Percentiles rank a stretch among this genome's conserved stretches.
These are phyloP conservation scores for Sebastes cheni DNA, from an alignment of 2,797 vertebrate species.

Conservation along the genomic window DNA sequence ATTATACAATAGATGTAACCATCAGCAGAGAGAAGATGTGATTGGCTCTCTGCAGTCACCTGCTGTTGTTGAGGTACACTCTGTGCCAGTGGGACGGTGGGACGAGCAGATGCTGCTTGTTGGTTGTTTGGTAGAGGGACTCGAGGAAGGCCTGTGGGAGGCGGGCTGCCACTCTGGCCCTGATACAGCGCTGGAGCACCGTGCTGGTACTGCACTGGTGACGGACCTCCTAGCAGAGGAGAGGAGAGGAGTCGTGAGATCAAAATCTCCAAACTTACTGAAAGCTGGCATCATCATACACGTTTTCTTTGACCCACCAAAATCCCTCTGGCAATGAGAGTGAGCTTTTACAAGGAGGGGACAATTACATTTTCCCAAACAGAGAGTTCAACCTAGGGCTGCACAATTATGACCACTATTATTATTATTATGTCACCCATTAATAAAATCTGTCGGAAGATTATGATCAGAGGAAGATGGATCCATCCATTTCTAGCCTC, in stretches of 20 bases:
- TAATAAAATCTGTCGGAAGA: not conserved
- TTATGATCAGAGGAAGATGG: not conserved
- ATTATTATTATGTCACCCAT: too few species aligned
- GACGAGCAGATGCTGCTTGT: conserved; percentile 66
- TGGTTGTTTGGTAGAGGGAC: conserved; percentile 77
- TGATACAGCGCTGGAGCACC: conserved; percentile 84
- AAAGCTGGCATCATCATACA: not conserved
- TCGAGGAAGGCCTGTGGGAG: conserved; percentile 86
- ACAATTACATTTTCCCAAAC: too few species aligned
- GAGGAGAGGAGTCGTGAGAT: not conserved
- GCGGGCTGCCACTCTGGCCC: conserved; percentile 89
- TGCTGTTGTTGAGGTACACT: conserved; percentile 83
- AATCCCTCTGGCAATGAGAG: not conserved
- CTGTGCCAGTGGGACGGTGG: conserved; percentile 67
- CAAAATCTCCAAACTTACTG: not conserved
- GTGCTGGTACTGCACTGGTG: conserved; percentile 91
- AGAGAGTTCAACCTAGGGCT: not conserved
- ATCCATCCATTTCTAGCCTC: not conserved
- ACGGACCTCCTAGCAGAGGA: conserved; percentile 80
- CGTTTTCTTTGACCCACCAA: not conserved
- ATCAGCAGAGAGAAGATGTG: not conserved
- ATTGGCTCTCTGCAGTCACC: conserved; percentile 85
- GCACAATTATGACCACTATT: too few species aligned
- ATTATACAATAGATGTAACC: not conserved
- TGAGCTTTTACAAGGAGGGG: not conserved